phyloP scores from a whole-genome alignment of 1,140 invertebrate species.

The Heliconius hermathena region DNA sequence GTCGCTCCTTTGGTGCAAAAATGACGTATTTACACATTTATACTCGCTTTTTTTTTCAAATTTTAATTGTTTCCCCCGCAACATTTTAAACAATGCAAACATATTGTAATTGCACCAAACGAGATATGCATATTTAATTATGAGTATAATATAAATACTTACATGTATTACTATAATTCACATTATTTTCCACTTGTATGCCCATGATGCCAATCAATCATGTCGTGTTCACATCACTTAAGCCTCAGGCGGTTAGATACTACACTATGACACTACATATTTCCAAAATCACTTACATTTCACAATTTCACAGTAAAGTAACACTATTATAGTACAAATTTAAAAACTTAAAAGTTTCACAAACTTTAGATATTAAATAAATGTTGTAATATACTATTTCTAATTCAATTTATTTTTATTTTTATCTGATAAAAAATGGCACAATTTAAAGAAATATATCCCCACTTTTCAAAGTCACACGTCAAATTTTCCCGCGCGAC shows the following conservation, averaged over 20 bases:
- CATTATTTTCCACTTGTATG: constrained; percentile 75
- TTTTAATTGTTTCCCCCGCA: too few species aligned
- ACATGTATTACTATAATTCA: constrained; percentile 72
- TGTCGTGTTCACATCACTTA: constrained; percentile 47
- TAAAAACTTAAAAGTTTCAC: neutral
- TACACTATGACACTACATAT: constrained; percentile 40
- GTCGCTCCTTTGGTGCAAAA: too few species aligned
- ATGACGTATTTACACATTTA: too few species aligned
- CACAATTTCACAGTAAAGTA: constrained; percentile 17
- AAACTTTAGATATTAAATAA: neutral
- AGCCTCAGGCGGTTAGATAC: constrained; percentile 27
- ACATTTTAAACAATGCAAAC: too few species aligned
- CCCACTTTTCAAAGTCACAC: constrained; percentile 30
- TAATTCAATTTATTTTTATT: too few species aligned
- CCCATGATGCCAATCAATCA: constrained; percentile 60
- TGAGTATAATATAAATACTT: constrained; percentile 47
- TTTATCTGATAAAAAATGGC: neutral
- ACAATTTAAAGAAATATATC: constrained; percentile 15
- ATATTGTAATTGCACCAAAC: too few species aligned
- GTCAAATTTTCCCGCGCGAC: constrained; percentile 1
- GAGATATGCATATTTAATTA: neutral
- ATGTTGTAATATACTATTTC: too few species aligned
- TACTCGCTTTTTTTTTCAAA: too few species aligned
- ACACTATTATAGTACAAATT: neutral
- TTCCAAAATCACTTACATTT: constrained; percentile 35